Percentiles rank a stretch among this genome's conserved stretches.
These are phyloP conservation scores for Pseudochirops corinnae DNA, from an alignment of 2,797 vertebrate species.

Conservation along the genomic window DNA sequence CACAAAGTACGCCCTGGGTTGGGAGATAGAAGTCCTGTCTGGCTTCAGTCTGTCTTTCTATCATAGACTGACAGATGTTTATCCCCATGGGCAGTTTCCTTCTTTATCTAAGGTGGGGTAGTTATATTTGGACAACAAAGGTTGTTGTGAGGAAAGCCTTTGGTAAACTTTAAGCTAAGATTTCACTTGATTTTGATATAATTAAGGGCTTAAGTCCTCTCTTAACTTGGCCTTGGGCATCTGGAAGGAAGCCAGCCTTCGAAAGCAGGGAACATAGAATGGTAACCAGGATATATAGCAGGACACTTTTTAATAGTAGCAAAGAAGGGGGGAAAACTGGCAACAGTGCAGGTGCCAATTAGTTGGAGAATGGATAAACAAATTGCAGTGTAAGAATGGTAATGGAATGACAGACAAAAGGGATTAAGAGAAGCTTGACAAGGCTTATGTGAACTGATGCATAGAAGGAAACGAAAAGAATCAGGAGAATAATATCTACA, in stretches of 20 bases:
- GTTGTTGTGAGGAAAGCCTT: background rate
- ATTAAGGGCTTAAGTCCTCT: slow-evolving; percentile 8
- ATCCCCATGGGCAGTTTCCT: background rate
- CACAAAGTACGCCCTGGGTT: background rate
- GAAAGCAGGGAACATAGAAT: background rate
- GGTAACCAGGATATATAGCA: background rate
- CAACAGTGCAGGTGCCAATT: background rate
- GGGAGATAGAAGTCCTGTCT: background rate
- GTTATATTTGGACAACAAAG: background rate
- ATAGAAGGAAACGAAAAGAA: background rate
- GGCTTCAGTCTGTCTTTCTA: background rate
- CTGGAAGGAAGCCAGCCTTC: slow-evolving; percentile 36
- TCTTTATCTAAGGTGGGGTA: background rate
- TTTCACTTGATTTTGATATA: background rate
- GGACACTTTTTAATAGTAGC: background rate
- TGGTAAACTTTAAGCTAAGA: background rate
- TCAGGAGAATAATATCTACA: background rate
- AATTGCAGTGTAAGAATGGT: background rate
- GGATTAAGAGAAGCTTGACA: background rate
- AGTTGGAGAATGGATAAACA: background rate
- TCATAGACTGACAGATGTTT: background rate
- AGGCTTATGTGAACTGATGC: background rate
- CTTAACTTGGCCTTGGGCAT: background rate
- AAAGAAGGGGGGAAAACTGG: background rate
- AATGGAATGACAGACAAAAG: background rate